These are phyloP conservation scores for Anguilla anguilla DNA, from an alignment of 2,797 vertebrate species.

Conservation along the genomic window DNA sequence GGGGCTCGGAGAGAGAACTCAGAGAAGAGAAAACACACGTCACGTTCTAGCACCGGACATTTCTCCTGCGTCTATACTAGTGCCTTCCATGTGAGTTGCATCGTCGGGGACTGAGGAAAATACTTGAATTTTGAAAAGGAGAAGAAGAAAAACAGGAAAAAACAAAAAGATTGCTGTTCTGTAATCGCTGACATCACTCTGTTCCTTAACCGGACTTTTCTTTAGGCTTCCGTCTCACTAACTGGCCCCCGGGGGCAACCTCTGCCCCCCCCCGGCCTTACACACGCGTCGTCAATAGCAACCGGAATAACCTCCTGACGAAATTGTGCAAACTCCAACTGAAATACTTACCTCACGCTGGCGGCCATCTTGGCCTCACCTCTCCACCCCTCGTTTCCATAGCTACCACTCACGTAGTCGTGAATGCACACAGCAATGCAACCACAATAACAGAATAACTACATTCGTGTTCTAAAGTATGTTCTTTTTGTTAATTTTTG, in stretches of 20 bases:
- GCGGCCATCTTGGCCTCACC: slow-evolving; percentile 26
- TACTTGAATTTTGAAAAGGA: slow-evolving; percentile 65
- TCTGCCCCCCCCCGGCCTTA: slow-evolving; percentile 33
- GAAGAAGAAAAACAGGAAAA: background rate
- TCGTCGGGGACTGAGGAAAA: slow-evolving; percentile 63
- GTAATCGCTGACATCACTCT: slow-evolving; percentile 56
- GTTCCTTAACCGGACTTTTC: slow-evolving; percentile 59
- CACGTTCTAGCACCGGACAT: slow-evolving; percentile 26
- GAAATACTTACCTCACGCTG: slow-evolving; percentile 73
- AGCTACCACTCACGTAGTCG: slow-evolving; percentile 56
- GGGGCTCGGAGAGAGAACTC: slow-evolving; percentile 28
- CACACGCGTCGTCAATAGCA: slow-evolving; percentile 61
- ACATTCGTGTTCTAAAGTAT: slow-evolving; percentile 52
- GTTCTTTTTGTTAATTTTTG: slow-evolving; percentile 43
- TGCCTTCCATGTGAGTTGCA: slow-evolving; percentile 72
- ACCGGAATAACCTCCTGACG: slow-evolving; percentile 70
- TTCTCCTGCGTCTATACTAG: slow-evolving; percentile 42
- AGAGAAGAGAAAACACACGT: slow-evolving; percentile 40
- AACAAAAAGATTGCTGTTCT: slow-evolving; percentile 20
- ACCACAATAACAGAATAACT: slow-evolving; percentile 64
- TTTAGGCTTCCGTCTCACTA: slow-evolving; percentile 62
- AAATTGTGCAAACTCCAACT: slow-evolving; percentile 65
- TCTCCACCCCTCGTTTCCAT: slow-evolving; percentile 40
- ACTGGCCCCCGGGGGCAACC: slow-evolving; percentile 53
- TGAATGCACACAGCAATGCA: slow-evolving; percentile 90